Conservation (phyloP, 2,797 vertebrate genomes). For the Sandelia bainsii region DNA sequence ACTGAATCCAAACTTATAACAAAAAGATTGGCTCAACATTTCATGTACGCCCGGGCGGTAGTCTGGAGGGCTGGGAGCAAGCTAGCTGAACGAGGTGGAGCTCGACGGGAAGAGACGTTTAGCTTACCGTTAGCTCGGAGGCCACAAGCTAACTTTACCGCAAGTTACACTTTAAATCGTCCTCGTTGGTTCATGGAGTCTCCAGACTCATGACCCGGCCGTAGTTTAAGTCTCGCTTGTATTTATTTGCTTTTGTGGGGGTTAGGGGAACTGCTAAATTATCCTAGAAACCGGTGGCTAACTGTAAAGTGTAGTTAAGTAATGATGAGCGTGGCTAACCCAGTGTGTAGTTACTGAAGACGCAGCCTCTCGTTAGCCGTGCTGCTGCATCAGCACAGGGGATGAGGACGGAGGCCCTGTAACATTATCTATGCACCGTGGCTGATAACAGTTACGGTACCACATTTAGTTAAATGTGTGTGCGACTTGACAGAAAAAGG, state of each 20-base stretch:
- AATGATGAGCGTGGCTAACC: slow-evolving; percentile 13
- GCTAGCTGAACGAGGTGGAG: slow-evolving; percentile 45
- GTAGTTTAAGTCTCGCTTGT: rapidly evolving
- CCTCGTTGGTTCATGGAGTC: background rate
- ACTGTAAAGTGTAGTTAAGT: background rate
- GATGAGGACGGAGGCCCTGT: slow-evolving; percentile 51
- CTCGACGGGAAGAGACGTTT: slow-evolving; percentile 2
- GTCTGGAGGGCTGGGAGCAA: slow-evolving; percentile 12
- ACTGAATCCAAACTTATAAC: background rate
- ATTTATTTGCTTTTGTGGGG: background rate
- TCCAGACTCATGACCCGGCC: background rate
- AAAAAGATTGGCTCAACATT: slow-evolving; percentile 30
- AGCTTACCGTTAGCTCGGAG: slow-evolving; percentile 54
- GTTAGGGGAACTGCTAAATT: no score
- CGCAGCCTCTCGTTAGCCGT: slow-evolving; percentile 46
- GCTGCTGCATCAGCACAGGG: slow-evolving; percentile 48
- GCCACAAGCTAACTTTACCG: slow-evolving; percentile 55
- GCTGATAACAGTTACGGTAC: background rate
- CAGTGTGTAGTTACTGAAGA: slow-evolving; percentile 3
- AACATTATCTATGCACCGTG: slow-evolving; percentile 21
- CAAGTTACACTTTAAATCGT: background rate
- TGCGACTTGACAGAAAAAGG: background rate
- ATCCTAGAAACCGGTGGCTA: background rate
- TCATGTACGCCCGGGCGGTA: background rate
- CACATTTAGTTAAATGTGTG: background rate